phyloP scores from a whole-genome alignment of 2,797 vertebrate species.

The Lerista edwardsae region DNA sequence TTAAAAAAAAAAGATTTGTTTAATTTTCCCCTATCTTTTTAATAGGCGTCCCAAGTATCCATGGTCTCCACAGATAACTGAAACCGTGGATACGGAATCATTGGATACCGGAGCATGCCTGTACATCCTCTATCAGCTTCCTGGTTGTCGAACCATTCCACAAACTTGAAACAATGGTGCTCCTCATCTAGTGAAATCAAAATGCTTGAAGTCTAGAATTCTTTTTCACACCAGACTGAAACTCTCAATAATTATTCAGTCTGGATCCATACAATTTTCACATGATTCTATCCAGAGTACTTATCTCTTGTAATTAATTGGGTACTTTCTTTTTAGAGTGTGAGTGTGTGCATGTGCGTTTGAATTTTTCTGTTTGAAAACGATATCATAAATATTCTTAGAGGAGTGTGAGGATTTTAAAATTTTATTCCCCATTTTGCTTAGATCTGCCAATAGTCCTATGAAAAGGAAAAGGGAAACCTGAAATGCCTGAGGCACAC shows the following conservation, averaged over 20 bases:
- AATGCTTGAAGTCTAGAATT: no score
- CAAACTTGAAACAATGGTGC: neutral
- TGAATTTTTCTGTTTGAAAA: constrained; percentile 18
- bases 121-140: no score
- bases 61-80: no score
- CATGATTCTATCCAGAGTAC: neutral
- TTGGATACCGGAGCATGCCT: no score
- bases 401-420: constrained; percentile 40
- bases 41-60: no score
- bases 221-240: neutral
- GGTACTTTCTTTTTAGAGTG: neutral
- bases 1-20: no score
- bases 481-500: constrained; percentile 49
- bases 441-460: constrained; percentile 33
- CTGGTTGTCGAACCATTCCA: neutral
- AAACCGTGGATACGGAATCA: no score
- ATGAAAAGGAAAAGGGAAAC: neutral
- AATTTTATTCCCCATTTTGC: constrained; percentile 55
- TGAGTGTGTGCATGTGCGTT: neutral
- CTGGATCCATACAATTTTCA: neutral
- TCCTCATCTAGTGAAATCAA: neutral
- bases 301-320: no score
- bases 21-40: no score
- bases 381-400: constrained; percentile 43
- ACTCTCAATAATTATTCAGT: neutral